These are phyloP conservation scores for Palythoa heliodiscus DNA, from an alignment of 92 coral and sea anemone species.

Conservation along the genomic window DNA sequence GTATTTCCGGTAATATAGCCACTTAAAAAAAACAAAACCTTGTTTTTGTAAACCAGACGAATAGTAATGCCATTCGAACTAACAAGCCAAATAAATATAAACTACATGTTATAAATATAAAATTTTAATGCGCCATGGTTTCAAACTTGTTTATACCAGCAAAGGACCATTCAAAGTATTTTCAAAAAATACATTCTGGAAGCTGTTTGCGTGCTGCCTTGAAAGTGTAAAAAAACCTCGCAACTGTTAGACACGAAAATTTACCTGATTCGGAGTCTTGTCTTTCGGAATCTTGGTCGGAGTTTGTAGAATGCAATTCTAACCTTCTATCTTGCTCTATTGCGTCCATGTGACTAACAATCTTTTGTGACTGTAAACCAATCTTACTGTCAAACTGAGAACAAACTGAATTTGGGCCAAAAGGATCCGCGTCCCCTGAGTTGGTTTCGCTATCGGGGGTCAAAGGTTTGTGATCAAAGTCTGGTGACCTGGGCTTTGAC, in stretches of 20 bases:
- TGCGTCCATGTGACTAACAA: conserved; percentile 41
- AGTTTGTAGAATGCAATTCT: conserved; percentile 50
- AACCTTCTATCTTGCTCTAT: conserved; percentile 34
- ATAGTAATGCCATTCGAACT: background rate
- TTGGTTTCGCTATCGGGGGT: conserved; percentile 65
- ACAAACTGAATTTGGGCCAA: conserved; percentile 33
- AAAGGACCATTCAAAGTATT: conserved; percentile 43
- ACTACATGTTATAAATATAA: conserved; percentile 49
- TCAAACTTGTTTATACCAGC: conserved; percentile 52
- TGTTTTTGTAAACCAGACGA: background rate
- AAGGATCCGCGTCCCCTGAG: conserved; percentile 43
- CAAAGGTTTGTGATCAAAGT: conserved; percentile 57
- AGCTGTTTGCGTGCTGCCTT: background rate
- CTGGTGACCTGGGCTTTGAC: conserved; percentile 62
- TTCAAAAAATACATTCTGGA: background rate
- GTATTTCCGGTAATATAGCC: conserved; percentile 38
- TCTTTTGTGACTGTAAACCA: conserved; percentile 12
- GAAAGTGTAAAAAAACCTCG: conserved; percentile 22
- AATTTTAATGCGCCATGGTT: conserved; percentile 86
- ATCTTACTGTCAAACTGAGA: conserved; percentile 41
- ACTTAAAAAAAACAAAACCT: conserved; percentile 3
- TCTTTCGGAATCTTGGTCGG: conserved; percentile 78
- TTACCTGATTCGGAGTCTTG: conserved; percentile 95
- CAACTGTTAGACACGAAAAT: conserved; percentile 27
- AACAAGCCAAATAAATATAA: conserved; percentile 2